phyloP scores from a whole-genome alignment of 2,797 vertebrate species.

The Oceanodroma leucorhoa region DNA sequence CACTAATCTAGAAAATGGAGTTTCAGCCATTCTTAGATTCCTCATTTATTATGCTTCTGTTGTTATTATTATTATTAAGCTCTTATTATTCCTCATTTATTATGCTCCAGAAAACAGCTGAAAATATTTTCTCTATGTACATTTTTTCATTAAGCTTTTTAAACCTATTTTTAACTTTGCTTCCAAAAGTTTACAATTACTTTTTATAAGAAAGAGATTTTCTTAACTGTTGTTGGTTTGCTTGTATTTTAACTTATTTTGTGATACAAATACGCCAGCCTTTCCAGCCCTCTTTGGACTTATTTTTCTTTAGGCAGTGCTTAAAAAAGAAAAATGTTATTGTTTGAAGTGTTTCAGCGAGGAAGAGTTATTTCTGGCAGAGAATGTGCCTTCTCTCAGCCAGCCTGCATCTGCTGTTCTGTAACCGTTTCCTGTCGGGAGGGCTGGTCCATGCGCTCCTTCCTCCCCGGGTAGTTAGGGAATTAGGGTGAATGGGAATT shows the following conservation, averaged over 20 bases:
- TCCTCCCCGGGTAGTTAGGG: fast-evolving
- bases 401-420: neutral
- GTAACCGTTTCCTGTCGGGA: neutral
- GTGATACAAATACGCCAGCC: neutral
- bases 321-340: constrained; percentile 10
- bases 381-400: neutral
- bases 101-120: neutral
- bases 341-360: constrained; percentile 22
- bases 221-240: neutral
- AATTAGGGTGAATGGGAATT: neutral
- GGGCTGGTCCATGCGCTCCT: neutral
- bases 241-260: neutral
- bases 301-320: neutral
- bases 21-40: neutral
- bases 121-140: neutral
- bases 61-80: neutral
- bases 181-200: neutral
- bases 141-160: neutral
- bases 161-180: neutral
- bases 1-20: neutral
- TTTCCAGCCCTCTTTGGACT: neutral
- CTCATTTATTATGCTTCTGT: neutral
- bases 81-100: neutral
- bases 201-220: neutral
- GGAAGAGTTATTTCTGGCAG: constrained; percentile 29